phyloP scores from a whole-genome alignment of 2,113 vertebrate species.

The Willisornis vidua region DNA sequence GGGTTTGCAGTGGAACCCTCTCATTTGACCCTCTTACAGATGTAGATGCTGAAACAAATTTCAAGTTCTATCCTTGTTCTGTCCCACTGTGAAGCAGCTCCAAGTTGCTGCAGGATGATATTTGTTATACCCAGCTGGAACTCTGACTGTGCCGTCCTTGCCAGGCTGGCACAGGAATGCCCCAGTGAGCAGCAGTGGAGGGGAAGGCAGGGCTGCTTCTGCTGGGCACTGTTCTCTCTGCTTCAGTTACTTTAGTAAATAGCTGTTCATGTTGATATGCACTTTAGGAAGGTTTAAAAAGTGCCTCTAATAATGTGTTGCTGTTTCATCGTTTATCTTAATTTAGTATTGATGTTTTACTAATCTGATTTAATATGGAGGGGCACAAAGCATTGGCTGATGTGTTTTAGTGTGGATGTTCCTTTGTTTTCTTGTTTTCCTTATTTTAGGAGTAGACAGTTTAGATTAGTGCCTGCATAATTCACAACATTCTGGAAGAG shows the following conservation, averaged over 20 bases:
- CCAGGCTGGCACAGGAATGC: neutral
- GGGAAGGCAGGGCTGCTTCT: neutral
- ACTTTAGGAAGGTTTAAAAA: neutral
- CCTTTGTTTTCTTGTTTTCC: neutral
- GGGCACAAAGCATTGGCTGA: neutral
- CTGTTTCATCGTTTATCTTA: neutral
- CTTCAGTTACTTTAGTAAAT: neutral
- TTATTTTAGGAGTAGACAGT: neutral
- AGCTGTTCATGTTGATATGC: neutral
- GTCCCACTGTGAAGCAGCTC: neutral
- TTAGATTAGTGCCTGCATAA: neutral
- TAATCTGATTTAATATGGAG: neutral
- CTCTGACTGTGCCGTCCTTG: neutral
- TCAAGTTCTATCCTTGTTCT: neutral
- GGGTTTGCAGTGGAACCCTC: neutral
- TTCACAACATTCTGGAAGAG: neutral
- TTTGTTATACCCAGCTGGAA: neutral
- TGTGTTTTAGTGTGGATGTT: neutral
- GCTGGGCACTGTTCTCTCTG: neutral
- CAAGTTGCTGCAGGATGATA: neutral
- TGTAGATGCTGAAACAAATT: fast-evolving
- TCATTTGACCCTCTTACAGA: neutral
- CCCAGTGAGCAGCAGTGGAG: neutral
- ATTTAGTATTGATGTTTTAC: neutral
- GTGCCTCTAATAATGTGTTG: neutral